Conservation (phyloP, 2,888 invertebrate genomes). For the Mimachlamys varia region DNA sequence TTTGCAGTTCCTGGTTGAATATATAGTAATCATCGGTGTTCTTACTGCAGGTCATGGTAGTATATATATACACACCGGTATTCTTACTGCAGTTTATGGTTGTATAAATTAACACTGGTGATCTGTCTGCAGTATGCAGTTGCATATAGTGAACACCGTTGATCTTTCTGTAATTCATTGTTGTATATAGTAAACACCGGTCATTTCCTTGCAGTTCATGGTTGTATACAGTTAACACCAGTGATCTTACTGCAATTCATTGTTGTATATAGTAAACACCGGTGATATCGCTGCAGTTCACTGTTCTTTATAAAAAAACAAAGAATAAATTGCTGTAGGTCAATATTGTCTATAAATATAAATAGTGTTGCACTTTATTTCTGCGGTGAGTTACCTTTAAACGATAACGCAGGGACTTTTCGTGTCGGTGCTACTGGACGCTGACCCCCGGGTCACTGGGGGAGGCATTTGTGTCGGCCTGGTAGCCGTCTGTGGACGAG, state of each 20-base stretch:
- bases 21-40: neutral
- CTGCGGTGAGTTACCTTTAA: neutral
- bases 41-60: neutral
- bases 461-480: constrained; percentile 26
- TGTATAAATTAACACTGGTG: too few species aligned
- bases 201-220: neutral
- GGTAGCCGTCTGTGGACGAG: neutral
- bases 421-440: neutral
- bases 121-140: neutral
- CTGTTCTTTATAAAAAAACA: too few species aligned
- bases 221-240: too few species aligned
- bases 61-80: neutral
- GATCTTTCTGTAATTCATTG: too few species aligned
- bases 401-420: neutral
- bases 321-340: too few species aligned
- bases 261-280: neutral
- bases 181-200: too few species aligned
- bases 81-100: too few species aligned
- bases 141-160: too few species aligned
- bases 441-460: neutral
- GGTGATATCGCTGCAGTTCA: too few species aligned
- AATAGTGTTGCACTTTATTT: too few species aligned
- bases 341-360: too few species aligned
- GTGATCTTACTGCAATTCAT: neutral
- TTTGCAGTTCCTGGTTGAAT: neutral